Evolutionary conservation across 2,797 vertebrate species (phyloP), one percentile per base, ranked within the genome.

Genomic region (Huso huso): DNA sequence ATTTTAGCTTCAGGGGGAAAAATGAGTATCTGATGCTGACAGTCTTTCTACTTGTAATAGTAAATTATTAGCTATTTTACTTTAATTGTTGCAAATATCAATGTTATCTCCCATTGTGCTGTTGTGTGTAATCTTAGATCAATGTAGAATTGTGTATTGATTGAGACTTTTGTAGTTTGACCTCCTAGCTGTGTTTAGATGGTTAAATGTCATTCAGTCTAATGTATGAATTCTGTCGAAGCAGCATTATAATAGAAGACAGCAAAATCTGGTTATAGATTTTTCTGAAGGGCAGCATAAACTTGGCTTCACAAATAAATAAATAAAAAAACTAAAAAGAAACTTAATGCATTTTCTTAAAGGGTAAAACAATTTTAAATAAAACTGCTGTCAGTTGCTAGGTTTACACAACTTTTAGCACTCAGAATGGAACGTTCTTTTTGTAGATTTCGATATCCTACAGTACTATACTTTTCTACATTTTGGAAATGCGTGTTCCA

Each of bases 211-310:
- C 75, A 66, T 75, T 78, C 76, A 69, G 75, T 78, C 80, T 73
- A 66, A 63, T 6, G 72, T 48, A 73, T 75, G 76, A 73, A 81
- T 77, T 72, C 72, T 78, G 81, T 82, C 76, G 75, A 79, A 73
- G 78, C 76, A 78, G 81, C 77, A 79, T 81, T 84, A 82, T 80
- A 80, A 77, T 82, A 74, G 80, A 64, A 66, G 77, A 76, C 76
- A 81, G 77, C 72, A 81, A 86, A 83, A 84, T 82, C 75, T 77
- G 76, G 75, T 71, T 64, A 86, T 86, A 78, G 86, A 88, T 88
- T 84, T 37, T 82, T 70, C 78, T 64, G 81, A 77, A 73, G 78
- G 76, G 60, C 78, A 82, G 80, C 81, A 82, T 85, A 82, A 83
- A 82, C 81, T 82, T 84, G 70, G 76, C 77, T 81, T 81, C 73